Percentiles rank a stretch among this genome's conserved stretches.
phyloP scores from a whole-genome alignment of 2,113 vertebrate species.

The Chloroceryle aenea region DNA sequence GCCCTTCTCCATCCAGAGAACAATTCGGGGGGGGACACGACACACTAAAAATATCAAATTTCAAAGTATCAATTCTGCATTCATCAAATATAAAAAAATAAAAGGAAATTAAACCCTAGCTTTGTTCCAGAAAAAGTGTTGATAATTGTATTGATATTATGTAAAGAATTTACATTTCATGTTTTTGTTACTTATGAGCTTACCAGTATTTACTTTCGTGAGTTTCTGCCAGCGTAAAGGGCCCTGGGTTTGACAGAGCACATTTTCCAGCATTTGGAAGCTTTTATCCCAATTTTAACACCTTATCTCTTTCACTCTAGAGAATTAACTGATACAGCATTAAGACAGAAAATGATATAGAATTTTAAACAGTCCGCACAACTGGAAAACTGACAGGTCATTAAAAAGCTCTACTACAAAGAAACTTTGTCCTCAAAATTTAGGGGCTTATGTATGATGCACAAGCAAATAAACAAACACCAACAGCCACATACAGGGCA shows the following conservation, averaged over 20 bases:
- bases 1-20: neutral
- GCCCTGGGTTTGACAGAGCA: slow-evolving; percentile 66
- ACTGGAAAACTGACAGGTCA: slow-evolving; percentile 27
- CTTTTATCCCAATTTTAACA: slow-evolving; percentile 77
- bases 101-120: slow-evolving; percentile 36
- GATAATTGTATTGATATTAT: slow-evolving; percentile 66
- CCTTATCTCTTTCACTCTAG: slow-evolving; percentile 74
- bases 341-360: slow-evolving; percentile 49
- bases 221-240: slow-evolving; percentile 49
- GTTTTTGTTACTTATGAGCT: slow-evolving; percentile 46
- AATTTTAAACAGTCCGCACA: slow-evolving; percentile 51
- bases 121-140: slow-evolving; percentile 44
- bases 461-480: neutral
- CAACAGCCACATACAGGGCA: neutral
- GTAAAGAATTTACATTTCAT: slow-evolving; percentile 61
- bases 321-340: slow-evolving; percentile 70
- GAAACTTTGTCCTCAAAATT: neutral
- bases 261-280: slow-evolving; percentile 73
- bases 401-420: neutral
- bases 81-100: slow-evolving; percentile 13
- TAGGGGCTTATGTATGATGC: neutral
- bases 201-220: slow-evolving; percentile 66
- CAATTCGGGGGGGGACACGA: neutral
- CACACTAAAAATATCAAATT: neutral
- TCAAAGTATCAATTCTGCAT: neutral